Evolutionary conservation across 2,888 invertebrate genomes (phyloP), one percentile per base, ranked within the genome.

Genomic region (Pachydiplax longipennis): DNA sequence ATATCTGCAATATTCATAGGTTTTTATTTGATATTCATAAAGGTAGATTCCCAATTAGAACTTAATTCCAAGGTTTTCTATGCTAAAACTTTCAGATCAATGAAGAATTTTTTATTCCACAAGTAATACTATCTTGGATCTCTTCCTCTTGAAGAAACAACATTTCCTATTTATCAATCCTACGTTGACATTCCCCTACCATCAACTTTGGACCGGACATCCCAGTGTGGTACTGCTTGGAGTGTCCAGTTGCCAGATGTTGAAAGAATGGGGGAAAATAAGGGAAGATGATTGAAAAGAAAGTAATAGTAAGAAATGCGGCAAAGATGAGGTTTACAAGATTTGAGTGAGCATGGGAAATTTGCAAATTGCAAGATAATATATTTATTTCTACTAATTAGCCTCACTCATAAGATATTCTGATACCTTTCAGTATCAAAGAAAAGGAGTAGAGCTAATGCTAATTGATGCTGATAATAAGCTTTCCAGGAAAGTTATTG

Each of bases 161-260:
- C 87, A 87, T 65, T 61, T 87, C 87, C 61, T 58, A 87, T 61
- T 61, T 65, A 37, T 87, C 37, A 87, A 61, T 87, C 87, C 65
- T 58, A 53, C 37, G 65, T 87, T 61, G 87, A 87, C 87, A 87
- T 87, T 87, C 87, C 87, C 87, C 87, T 87, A 87, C 87, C 87
- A 87, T 87, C 87, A 87, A 87, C 87, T 87, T 87, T 87, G 87
- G 87, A 87, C 87, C 87, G 87, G 87, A 87, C 87, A 87, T 87
- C 87, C 87, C 87, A 87, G 87, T 87, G 87, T 87, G 87, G 87
- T 61, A 87, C 87, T 87, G 48, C 87, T 61, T 87, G 61, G 61
- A 87, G 87, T 65, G 87, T 87, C 87, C 87, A 87, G 87, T 87
- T 37, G 87, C 37, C 87, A 87, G 61, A 37, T 65, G 87, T 31